Evolutionary conservation across 2,797 vertebrate species (phyloP).

Genomic region (Carcharodon carcharias): DNA sequence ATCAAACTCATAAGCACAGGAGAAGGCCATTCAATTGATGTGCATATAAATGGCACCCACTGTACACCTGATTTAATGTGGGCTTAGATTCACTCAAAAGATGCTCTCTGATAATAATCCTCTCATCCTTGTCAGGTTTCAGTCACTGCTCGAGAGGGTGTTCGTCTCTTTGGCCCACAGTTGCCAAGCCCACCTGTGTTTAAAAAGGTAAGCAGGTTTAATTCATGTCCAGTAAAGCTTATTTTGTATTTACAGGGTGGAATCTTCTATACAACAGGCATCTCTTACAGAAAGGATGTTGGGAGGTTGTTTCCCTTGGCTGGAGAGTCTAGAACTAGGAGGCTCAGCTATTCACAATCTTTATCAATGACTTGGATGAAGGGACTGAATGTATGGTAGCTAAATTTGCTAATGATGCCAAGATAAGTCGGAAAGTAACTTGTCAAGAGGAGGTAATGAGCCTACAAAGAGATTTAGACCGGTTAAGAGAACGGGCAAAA

Average conservation of each 20-base stretch:
- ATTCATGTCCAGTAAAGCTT: too few relatives aligned
- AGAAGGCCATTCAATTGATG: not conserved
- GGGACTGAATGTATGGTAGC: too few relatives aligned
- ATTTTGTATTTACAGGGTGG: not conserved
- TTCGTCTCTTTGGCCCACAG: slow-evolving; percentile 80
- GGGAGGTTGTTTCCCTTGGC: not conserved
- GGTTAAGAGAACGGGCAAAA: too few relatives aligned
- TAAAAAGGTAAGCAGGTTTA: slow-evolving; percentile 69
- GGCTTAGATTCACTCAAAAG: not conserved
- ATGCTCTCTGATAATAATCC: not conserved
- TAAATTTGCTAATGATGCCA: too few relatives aligned
- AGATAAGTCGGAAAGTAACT: too few relatives aligned
- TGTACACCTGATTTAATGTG: not conserved
- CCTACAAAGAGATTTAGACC: too few relatives aligned
- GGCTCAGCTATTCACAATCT: too few relatives aligned
- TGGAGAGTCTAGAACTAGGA: not conserved
- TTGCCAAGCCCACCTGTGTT: slow-evolving; percentile 84
- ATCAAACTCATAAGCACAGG: too few relatives aligned
- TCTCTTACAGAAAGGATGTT: not conserved
- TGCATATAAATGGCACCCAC: not conserved
- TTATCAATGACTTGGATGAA: too few relatives aligned
- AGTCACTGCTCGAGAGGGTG: slow-evolving; percentile 87
- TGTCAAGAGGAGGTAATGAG: too few relatives aligned
- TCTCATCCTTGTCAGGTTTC: slow-evolving; percentile 66
- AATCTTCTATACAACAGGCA: not conserved